These are phyloP conservation scores for Myopa testacea DNA, from an alignment of 2,888 invertebrate species.

Conservation along the genomic window DNA sequence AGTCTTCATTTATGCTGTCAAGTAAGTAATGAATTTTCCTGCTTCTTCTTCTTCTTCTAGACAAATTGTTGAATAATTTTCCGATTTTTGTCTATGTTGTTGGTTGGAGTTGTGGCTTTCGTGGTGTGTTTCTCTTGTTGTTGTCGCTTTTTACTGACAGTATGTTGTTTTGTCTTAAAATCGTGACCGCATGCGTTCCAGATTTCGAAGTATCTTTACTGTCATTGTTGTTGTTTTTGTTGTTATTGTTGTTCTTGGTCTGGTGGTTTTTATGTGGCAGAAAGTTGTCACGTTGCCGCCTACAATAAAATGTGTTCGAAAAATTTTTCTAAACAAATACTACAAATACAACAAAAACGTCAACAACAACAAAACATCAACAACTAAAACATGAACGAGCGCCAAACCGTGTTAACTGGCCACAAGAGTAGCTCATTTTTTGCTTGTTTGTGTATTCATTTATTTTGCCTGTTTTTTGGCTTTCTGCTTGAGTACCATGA, in stretches of 20 bases:
- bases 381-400: not conserved
- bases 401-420: too few species aligned
- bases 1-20: conserved; percentile 26
- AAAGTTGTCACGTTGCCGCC: conserved; percentile 31
- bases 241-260: conserved; percentile 29
- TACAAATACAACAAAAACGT: conserved; percentile 4
- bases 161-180: conserved; percentile 27
- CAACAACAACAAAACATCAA: not conserved
- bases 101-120: conserved; percentile 5
- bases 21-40: conserved; percentile 14
- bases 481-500: not conserved
- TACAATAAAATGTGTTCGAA: conserved; percentile 15
- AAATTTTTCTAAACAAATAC: not conserved
- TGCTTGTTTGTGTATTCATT: not conserved
- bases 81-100: conserved; percentile 33
- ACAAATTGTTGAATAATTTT: conserved; percentile 42
- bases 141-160: not conserved
- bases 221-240: conserved; percentile 38
- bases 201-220: conserved; percentile 47
- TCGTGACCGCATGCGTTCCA: conserved; percentile 39
- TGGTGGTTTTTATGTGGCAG: conserved; percentile 12
- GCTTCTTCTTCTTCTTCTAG: conserved; percentile 18
- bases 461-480: not conserved
- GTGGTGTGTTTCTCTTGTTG: conserved; percentile 10
- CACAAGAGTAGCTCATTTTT: not conserved